Percentiles rank a stretch among this genome's conserved stretches.
phyloP scores from a whole-genome alignment of 2,113 vertebrate species.

The Nymphicus hollandicus region DNA sequence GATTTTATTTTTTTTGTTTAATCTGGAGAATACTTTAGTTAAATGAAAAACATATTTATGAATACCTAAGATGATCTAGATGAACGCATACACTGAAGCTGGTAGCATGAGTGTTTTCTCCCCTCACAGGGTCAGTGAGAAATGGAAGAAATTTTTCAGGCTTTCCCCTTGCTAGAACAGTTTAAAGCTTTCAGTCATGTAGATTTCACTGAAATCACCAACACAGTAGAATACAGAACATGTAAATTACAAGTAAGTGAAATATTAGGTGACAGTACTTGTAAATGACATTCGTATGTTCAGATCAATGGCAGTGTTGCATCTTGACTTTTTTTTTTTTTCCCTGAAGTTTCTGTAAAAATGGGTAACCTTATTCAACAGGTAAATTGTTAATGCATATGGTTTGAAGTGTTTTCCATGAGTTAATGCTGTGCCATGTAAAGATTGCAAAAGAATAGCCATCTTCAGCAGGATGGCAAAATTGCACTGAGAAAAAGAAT shows the following conservation, averaged over 20 bases:
- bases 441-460: background rate
- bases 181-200: accelerated
- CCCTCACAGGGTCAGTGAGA: background rate
- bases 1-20: background rate
- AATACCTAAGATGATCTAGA: background rate
- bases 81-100: background rate
- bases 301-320: background rate
- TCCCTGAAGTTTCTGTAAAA: slow-evolving; percentile 25
- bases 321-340: background rate
- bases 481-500: background rate
- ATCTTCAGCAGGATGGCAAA: background rate
- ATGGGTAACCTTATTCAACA: slow-evolving; percentile 38
- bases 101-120: background rate
- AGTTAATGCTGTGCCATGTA: slow-evolving; percentile 16
- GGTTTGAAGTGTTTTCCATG: slow-evolving; percentile 1
- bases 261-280: slow-evolving; percentile 23
- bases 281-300: slow-evolving; percentile 10
- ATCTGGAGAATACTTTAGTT: background rate
- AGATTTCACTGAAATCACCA: background rate
- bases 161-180: background rate
- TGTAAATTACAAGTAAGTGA: background rate
- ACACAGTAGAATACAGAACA: background rate
- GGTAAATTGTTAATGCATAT: slow-evolving; percentile 8
- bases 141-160: background rate
- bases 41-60: background rate